phyloP scores from a whole-genome alignment of 2,113 vertebrate species.

The Piaya cayana region DNA sequence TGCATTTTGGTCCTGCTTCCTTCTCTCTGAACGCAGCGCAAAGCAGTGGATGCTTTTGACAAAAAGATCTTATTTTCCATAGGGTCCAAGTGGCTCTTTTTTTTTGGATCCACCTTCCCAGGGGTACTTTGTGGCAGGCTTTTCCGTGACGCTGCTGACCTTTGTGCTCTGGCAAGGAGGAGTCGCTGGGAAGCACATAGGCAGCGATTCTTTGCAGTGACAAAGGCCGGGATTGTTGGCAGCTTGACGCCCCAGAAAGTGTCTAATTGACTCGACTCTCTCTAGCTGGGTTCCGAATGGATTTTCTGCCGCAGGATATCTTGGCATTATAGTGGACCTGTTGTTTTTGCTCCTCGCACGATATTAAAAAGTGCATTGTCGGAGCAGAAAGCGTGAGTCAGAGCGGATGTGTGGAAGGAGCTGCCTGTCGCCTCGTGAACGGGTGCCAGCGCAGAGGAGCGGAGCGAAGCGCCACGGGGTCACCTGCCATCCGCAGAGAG shows the following conservation, averaged over 20 bases:
- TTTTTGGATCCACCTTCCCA: slow-evolving; percentile 29
- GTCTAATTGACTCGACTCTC: slow-evolving; percentile 73
- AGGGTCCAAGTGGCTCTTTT: not conserved
- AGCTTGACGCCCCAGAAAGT: slow-evolving; percentile 55
- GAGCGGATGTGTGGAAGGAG: slow-evolving; percentile 27
- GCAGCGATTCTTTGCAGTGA: slow-evolving; percentile 72
- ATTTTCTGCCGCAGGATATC: slow-evolving; percentile 68
- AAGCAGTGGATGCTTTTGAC: not conserved
- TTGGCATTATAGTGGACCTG: slow-evolving; percentile 70
- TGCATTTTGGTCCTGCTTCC: not conserved
- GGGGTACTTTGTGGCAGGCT: slow-evolving; percentile 39
- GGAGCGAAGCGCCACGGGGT: not conserved
- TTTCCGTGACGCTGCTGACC: slow-evolving; percentile 78
- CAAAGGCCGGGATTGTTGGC: slow-evolving; percentile 81
- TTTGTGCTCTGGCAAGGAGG: slow-evolving; percentile 68
- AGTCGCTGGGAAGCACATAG: slow-evolving; percentile 60
- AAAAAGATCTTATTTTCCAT: not conserved
- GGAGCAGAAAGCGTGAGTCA: not conserved
- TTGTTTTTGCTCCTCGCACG: slow-evolving; percentile 54
- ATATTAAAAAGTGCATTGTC: slow-evolving; percentile 70
- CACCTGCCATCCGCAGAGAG: not conserved
- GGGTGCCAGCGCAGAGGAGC: not conserved
- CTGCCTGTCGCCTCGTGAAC: not conserved
- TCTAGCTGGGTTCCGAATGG: slow-evolving; percentile 49
- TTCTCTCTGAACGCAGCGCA: not conserved